Evolutionary conservation across 2,113 vertebrate species (phyloP), one percentile per base, ranked within the genome.

Genomic region (Actenoides hombroni): DNA sequence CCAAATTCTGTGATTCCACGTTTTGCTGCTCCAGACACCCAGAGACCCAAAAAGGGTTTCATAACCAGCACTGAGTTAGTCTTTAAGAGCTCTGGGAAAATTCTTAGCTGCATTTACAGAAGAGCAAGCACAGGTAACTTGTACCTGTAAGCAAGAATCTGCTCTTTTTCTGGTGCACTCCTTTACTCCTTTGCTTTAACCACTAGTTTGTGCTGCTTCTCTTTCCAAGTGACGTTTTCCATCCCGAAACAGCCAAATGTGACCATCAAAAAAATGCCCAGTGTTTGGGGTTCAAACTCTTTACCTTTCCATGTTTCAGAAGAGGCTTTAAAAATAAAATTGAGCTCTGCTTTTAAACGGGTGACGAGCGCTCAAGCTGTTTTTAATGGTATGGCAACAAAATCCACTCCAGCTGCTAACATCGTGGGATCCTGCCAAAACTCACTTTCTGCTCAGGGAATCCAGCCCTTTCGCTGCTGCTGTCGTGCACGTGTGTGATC

Each of bases 321-420:
- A 78, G 37, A 70, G 69, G 29, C 51, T 90, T 92, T 94, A 42
- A 73, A 86, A 90, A 26, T 40, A 74, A 77, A 88, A 86, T 71
- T 61, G 44, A 84, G 79, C 61, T 81, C n/a, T 61, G 42, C 46
- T 91, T 92, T 93, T 63, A 84, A 88, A 88, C 29, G 88, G 57
- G 63, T 77, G 90, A 87, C 5, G 8, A 95, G 83, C 87, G 49
- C 70, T 93, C 77, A 74, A 81, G 93, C 88, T 93, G 90, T 49
- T 95, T 83, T 76, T 86, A 94, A 92, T 78, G 35, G 65, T 83
- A 94, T 95, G 2, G 1, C 68, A 94, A 49, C 67, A 53, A 91
- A 95, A 95, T 95, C 92, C 63, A 29, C 77, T 94, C 76, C 83
- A 93, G 94, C 85, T 96, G 94, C 74, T 88, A 54, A 80, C 12